Evolutionary conservation across 2,113 vertebrate genomes (phyloP).

Genomic region (Numenius arquata): DNA sequence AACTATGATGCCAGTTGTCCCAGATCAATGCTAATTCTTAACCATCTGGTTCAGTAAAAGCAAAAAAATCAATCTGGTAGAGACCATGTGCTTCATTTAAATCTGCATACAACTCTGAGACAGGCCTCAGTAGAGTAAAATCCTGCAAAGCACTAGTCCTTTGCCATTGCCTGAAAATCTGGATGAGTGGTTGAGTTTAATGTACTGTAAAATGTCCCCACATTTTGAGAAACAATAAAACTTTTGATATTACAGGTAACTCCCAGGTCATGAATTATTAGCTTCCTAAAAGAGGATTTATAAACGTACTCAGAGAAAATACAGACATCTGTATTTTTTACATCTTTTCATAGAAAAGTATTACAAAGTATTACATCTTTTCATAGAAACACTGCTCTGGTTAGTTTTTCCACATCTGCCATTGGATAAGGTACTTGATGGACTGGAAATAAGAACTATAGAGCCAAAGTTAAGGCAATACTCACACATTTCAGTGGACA

Average conservation of each 20-base stretch:
- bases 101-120: neutral
- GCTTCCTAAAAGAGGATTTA: neutral
- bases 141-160: neutral
- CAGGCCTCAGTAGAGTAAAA: neutral
- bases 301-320: neutral
- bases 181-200: neutral
- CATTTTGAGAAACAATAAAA: neutral
- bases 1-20: neutral
- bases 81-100: neutral
- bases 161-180: neutral
- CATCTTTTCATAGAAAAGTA: neutral
- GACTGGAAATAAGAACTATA: neutral
- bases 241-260: neutral
- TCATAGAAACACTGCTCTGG: neutral
- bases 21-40: neutral
- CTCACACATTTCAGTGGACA: constrained; percentile 71
- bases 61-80: neutral
- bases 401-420: neutral
- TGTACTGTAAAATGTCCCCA: neutral
- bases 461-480: constrained; percentile 6
- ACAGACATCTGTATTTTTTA: neutral
- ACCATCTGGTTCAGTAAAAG: neutral
- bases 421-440: neutral
- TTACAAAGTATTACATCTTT: neutral
- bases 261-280: neutral